Percentiles rank a stretch among this genome's conserved stretches.
These are phyloP conservation scores for Coendou prehensilis DNA, from an alignment of 2,797 vertebrate species.

Conservation along the genomic window DNA sequence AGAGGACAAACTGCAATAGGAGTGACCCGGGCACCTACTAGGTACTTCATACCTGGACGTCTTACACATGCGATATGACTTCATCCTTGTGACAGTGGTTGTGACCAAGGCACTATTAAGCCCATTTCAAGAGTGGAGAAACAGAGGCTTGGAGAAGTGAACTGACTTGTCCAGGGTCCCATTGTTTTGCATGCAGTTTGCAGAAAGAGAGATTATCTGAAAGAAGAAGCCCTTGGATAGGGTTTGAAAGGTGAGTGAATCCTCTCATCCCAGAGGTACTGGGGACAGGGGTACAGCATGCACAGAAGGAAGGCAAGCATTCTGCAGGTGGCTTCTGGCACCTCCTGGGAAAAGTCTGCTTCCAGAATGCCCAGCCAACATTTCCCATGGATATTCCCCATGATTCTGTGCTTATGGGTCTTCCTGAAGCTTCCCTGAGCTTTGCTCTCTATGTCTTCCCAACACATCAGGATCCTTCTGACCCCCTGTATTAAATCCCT, in stretches of 20 bases:
- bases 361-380: accelerated
- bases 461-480: not conserved
- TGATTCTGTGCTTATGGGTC: not conserved
- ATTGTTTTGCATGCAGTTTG: not conserved
- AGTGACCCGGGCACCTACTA: not conserved
- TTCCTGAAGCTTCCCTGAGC: not conserved
- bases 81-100: accelerated
- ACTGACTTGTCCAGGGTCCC: not conserved
- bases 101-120: not conserved
- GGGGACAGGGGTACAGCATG: accelerated
- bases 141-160: not conserved
- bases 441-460: not conserved
- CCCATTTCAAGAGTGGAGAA: not conserved
- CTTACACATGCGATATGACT: accelerated
- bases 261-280: accelerated
- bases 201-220: not conserved
- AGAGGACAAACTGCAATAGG: not conserved
- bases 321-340: not conserved
- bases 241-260: not conserved
- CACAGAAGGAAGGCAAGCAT: accelerated
- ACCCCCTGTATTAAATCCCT: not conserved
- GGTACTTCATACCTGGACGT: accelerated
- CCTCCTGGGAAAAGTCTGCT: not conserved
- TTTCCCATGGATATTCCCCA: accelerated
- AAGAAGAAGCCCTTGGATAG: not conserved